phyloP scores from a whole-genome alignment of 1,140 invertebrate genomes.

The Achatina immaculata region DNA sequence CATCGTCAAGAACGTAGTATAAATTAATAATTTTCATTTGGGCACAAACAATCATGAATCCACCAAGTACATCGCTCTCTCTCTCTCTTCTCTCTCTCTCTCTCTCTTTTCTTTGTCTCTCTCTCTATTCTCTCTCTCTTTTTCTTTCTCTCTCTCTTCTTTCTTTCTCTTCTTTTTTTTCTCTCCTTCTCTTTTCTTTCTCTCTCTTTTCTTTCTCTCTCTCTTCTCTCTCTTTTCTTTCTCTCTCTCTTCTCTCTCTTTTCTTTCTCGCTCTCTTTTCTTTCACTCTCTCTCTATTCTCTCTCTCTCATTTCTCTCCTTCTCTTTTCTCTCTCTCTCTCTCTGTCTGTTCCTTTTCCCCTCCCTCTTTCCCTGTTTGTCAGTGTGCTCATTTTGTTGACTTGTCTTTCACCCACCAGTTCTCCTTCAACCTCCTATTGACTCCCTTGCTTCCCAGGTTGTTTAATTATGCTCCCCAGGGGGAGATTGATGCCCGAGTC shows the following conservation, averaged over 20 bases:
- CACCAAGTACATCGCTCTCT: neutral
- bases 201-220: constrained; percentile 31
- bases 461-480: too few species aligned
- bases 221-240: constrained; percentile 20
- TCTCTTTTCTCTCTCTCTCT: neutral
- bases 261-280: neutral
- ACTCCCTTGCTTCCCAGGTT: too few species aligned
- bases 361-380: neutral
- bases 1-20: too few species aligned
- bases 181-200: constrained; percentile 25
- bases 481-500: too few species aligned
- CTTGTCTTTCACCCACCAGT: too few species aligned
- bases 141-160: neutral
- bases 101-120: neutral
- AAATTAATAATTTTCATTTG: too few species aligned
- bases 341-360: neutral
- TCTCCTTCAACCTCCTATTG: too few species aligned
- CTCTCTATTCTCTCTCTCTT: constrained; percentile 4
- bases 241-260: constrained; percentile 25
- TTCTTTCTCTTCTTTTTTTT: constrained; percentile 20
- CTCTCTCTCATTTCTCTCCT: neutral
- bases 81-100: neutral
- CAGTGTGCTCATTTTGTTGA: too few species aligned
- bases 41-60: too few species aligned
- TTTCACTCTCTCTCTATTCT: neutral